Percentiles rank a stretch among this genome's conserved stretches.
Conservation (phyloP, 2,113 vertebrate species). For the Trachemys scripta region DNA sequence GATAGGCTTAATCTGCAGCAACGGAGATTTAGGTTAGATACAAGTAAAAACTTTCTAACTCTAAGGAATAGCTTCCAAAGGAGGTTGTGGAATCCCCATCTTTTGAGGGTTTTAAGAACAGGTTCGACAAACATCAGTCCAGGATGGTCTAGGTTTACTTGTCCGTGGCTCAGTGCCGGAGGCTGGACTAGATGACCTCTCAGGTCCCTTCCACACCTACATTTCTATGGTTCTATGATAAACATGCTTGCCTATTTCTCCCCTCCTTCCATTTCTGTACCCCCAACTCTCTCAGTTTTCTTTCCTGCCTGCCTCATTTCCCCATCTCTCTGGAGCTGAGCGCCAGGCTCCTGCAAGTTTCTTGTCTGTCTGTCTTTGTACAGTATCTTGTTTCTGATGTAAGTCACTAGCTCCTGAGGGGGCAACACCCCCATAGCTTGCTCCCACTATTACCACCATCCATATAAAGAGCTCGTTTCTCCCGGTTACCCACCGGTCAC, state of each 20-base stretch:
- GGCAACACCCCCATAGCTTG: not conserved
- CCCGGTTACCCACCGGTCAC: not conserved
- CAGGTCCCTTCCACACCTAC: too few species aligned
- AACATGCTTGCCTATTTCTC: not conserved
- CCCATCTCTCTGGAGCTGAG: not conserved
- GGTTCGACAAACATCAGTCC: too few species aligned
- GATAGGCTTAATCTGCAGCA: not conserved
- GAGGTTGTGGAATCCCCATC: too few species aligned
- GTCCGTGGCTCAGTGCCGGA: too few species aligned
- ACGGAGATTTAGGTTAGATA: not conserved
- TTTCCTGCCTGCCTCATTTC: not conserved
- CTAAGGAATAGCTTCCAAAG: not conserved
- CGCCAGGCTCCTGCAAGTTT: not conserved
- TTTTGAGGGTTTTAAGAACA: too few species aligned
- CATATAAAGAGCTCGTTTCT: not conserved
- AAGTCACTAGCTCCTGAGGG: not conserved
- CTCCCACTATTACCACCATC: not conserved
- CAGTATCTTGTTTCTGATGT: not conserved
- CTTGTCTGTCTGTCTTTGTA: not conserved
- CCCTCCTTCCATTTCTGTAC: not conserved
- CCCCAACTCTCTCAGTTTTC: rapidly evolving
- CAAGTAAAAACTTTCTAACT: not conserved
- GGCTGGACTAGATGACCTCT: too few species aligned
- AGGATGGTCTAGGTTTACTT: too few species aligned
- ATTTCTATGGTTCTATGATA: rapidly evolving